A percentile compares a stretch with the other conserved stretches of the same genome.
These are phyloP conservation scores for Smutsia gigantea DNA, from an alignment of 2,797 vertebrate genomes.

Conservation along the genomic window DNA sequence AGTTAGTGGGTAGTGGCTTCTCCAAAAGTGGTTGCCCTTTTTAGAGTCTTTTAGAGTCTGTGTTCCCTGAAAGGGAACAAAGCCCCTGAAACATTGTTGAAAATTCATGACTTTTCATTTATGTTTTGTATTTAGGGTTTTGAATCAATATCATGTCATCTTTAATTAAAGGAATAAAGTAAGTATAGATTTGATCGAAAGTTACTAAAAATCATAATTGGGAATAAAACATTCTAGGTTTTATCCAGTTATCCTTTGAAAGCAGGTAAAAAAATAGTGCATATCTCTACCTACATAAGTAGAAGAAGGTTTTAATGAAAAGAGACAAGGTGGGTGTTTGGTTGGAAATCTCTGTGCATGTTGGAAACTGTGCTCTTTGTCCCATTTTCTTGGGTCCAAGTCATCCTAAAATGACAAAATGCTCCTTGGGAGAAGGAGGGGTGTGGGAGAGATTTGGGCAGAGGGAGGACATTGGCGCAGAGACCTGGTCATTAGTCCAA, in stretches of 20 bases:
- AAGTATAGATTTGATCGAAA: not conserved
- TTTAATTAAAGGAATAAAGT: slow-evolving; percentile 4
- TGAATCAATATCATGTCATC: not conserved
- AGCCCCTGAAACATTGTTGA: not conserved
- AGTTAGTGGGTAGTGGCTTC: not conserved
- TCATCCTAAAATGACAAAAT: slow-evolving; percentile 7
- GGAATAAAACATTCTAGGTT: not conserved
- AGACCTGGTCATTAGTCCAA: slow-evolving; percentile 65
- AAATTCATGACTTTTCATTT: not conserved
- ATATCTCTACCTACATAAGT: not conserved
- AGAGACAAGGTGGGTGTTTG: not conserved
- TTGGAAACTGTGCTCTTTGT: not conserved
- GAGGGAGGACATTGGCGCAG: not conserved
- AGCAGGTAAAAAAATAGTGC: not conserved
- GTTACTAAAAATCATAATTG: not conserved
- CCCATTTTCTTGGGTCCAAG: not conserved
- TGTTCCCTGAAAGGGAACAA: not conserved
- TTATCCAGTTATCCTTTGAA: not conserved
- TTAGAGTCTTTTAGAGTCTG: not conserved
- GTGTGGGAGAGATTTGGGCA: not conserved
- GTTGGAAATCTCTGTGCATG: not conserved
- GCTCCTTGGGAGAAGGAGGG: not conserved
- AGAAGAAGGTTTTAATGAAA: not conserved
- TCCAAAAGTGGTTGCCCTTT: not conserved
- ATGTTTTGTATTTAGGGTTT: not conserved